Evolutionary conservation across 2,888 invertebrate species (phyloP), one percentile per base, ranked within the genome.

Genomic region (Agrilus biguttatus): DNA sequence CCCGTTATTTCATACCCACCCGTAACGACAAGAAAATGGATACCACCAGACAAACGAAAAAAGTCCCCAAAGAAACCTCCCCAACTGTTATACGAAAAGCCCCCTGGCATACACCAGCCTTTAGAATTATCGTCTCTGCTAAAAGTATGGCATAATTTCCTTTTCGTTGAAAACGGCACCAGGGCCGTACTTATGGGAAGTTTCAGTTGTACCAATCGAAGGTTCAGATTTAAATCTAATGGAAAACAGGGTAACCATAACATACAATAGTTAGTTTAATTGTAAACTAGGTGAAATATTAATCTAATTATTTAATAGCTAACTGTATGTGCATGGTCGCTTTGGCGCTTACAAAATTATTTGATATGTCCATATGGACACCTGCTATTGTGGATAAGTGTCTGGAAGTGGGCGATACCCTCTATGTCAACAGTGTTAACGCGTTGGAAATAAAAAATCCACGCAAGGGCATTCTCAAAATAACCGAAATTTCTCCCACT

Each of bases 341-440:
- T 1, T 72, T 73, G 48, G 69, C 71, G 33, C 64, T 73, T 48
- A 70, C 74, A 0, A 69, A 71, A 51, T 66, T 74, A 45, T 70
- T 68, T 54, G 70, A 71, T 46, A 73, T 74, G 39, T 67, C 70
- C 42, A 67, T 68, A 41, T 80, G 80, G 80, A 71, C 70, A 1
- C 67, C 68, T 55, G 68, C 68, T 45, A 66, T 73, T 3, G 52
- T 80, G 2, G 77, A 79, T 52, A 66, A 67, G 47, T 63, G 75
- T 19, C 53, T 75, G 3, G 66, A 71, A 8, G 62, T 70, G 39
- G 76, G 75, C 1, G 71, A 74, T 50, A 58, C 62, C 36, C 70
- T 75, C 62, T 73, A 61, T 45, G n/a, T 49, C 4, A 53, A 52
- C 32, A 64, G 59, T 41, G 44, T 55, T n/a, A 39, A 34, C 7